Conservation (phyloP, 2,797 vertebrate species). For the Phylloscopus collybita region DNA sequence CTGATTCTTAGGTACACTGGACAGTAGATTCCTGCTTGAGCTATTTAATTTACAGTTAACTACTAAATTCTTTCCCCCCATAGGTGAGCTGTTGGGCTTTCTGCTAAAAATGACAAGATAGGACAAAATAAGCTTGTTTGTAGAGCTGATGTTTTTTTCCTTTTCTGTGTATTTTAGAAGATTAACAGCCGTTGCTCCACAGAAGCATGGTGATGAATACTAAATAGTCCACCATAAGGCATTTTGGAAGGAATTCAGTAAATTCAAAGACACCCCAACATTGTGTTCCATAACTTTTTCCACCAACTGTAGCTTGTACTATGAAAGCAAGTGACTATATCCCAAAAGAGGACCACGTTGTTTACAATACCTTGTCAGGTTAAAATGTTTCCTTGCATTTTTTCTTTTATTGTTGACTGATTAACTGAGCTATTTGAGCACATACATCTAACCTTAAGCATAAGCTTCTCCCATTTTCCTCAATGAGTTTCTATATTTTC, state of each 20-base stretch:
- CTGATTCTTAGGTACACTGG: neutral
- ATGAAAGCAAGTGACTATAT: neutral
- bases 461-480: neutral
- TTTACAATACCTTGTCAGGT: neutral
- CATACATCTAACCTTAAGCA: neutral
- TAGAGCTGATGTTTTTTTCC: constrained; percentile 8
- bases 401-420: neutral
- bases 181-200: constrained; percentile 54
- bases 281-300: neutral
- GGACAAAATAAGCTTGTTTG: neutral
- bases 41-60: constrained; percentile 7
- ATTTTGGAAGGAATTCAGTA: constrained; percentile 41
- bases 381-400: neutral
- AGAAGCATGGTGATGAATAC: constrained; percentile 38
- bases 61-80: neutral
- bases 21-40: neutral
- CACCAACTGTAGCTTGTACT: neutral
- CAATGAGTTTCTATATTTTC: neutral
- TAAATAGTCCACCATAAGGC: constrained; percentile 31
- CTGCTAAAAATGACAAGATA: neutral
- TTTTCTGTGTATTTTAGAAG: constrained; percentile 34
- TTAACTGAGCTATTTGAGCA: neutral
- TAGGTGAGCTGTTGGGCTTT: neutral
- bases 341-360: neutral
- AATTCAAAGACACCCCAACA: neutral